Percentiles rank a stretch among this genome's conserved stretches.
phyloP scores from a whole-genome alignment of 2,797 vertebrate genomes.

The Chloroceryle inda region DNA sequence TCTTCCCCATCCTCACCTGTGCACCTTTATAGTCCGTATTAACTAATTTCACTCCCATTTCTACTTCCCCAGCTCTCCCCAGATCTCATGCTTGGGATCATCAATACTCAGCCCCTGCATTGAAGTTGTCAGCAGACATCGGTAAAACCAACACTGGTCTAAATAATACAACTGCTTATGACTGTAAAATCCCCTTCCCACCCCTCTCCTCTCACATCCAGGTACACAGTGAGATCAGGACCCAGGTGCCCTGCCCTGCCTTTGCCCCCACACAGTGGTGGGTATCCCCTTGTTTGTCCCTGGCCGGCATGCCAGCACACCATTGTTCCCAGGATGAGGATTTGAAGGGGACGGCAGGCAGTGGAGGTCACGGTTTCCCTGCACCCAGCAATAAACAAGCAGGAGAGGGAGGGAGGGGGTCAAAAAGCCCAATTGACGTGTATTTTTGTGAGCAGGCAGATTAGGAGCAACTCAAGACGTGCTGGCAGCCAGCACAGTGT shows the following conservation, averaged over 20 bases:
- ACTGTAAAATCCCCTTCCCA: not conserved
- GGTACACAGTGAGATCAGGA: not conserved
- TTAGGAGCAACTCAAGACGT: not conserved
- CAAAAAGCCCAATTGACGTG: not conserved
- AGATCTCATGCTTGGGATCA: not conserved
- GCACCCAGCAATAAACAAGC: not conserved
- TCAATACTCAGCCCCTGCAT: not conserved
- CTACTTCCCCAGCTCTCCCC: not conserved
- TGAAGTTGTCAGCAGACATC: not conserved
- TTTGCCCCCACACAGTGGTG: fast-evolving
- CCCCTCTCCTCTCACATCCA: fast-evolving
- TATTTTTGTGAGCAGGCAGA: not conserved
- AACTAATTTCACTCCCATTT: not conserved
- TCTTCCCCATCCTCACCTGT: not conserved
- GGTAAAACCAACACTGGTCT: fast-evolving
- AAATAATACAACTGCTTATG: not conserved
- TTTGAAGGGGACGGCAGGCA: not conserved
- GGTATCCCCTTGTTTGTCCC: not conserved
- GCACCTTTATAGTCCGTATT: fast-evolving
- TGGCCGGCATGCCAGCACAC: not conserved
- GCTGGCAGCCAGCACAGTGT: not conserved
- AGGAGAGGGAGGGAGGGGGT: not conserved
- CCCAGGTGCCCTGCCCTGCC: not conserved
- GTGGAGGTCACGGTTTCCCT: not conserved
- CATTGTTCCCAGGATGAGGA: not conserved